Conservation (phyloP, 2,888 invertebrate genomes). For the Arge pagana region DNA sequence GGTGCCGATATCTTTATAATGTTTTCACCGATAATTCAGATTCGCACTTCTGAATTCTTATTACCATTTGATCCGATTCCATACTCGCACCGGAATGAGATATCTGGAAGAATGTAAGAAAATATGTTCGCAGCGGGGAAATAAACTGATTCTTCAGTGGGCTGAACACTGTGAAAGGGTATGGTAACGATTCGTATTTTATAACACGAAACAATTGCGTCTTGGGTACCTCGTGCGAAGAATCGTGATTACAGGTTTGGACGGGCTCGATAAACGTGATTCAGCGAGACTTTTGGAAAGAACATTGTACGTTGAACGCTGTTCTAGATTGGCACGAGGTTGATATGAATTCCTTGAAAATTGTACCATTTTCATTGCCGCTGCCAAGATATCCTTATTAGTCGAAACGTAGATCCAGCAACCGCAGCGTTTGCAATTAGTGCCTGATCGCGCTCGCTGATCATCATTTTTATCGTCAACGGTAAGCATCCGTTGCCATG, state of each 20-base stretch:
- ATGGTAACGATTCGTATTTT: conserved; percentile 30
- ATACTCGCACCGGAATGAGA: conserved; percentile 53
- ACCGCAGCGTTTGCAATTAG: no score
- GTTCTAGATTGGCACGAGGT: conserved; percentile 59
- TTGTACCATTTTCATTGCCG: conserved; percentile 60
- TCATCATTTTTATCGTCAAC: no score
- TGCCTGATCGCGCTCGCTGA: no score
- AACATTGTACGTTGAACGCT: conserved; percentile 57
- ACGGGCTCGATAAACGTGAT: conserved; percentile 57
- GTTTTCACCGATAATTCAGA: no score
- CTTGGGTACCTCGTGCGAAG: background rate
- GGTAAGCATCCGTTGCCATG: no score
- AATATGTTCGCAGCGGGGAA: conserved; percentile 53
- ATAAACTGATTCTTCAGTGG: conserved; percentile 60
- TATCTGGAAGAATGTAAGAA: conserved; percentile 57
- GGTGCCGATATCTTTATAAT: no score
- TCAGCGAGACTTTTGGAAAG: conserved; percentile 60
- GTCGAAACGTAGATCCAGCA: no score
- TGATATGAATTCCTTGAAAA: conserved; percentile 52
- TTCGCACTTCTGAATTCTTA: conserved; percentile 63
- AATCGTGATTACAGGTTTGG: conserved; percentile 60
- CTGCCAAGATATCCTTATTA: conserved; percentile 48
- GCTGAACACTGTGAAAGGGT: conserved; percentile 63
- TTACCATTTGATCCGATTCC: conserved; percentile 59
- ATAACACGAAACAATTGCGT: background rate